phyloP scores from a whole-genome alignment of 2,797 vertebrate genomes.

The Pipistrellus nathusii region DNA sequence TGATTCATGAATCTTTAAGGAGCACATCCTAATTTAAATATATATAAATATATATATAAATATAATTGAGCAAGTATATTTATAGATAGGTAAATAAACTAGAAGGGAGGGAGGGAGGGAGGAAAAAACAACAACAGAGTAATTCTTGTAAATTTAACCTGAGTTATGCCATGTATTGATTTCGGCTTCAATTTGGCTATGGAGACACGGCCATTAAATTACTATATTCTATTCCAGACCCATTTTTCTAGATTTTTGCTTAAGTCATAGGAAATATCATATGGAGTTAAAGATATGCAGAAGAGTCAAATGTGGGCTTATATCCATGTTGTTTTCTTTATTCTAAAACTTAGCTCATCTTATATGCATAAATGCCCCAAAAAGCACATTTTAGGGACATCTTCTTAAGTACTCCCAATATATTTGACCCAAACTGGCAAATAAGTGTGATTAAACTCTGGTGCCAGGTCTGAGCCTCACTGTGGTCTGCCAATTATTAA shows the following conservation, averaged over 20 bases:
- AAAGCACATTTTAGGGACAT: constrained; percentile 55
- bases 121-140: background rate
- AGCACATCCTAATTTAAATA: constrained; percentile 19
- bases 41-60: no score
- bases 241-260: constrained; percentile 52
- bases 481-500: constrained; percentile 47
- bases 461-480: background rate
- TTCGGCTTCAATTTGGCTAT: constrained; percentile 54
- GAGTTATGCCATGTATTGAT: constrained; percentile 47
- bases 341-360: constrained; percentile 52
- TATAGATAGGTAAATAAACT: constrained; percentile 44
- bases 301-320: constrained; percentile 29
- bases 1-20: constrained; percentile 59
- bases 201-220: constrained; percentile 45
- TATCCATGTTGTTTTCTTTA: constrained; percentile 19
- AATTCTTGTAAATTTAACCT: constrained; percentile 53
- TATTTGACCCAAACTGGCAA: constrained; percentile 31
- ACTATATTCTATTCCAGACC: constrained; percentile 9
- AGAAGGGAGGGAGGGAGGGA: background rate
- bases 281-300: background rate
- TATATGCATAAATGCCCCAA: constrained; percentile 45
- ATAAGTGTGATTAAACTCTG: background rate
- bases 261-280: constrained; percentile 58
- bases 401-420: constrained; percentile 60
- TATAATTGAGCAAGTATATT: background rate